phyloP scores from a whole-genome alignment of 2,113 vertebrate genomes.

The Glareola pratincola region DNA sequence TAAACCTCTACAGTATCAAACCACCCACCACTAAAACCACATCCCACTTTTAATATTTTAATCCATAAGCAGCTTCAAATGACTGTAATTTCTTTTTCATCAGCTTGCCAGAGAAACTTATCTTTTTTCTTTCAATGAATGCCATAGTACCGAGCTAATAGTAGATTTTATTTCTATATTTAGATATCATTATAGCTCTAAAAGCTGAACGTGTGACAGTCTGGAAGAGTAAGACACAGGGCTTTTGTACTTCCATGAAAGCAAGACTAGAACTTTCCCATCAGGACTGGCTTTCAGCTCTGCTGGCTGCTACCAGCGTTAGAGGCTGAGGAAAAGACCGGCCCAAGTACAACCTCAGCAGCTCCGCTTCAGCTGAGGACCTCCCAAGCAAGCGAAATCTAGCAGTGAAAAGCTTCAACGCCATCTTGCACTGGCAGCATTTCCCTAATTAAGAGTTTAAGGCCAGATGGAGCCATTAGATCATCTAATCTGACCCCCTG shows the following conservation, averaged over 20 bases:
- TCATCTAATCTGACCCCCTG: conserved; percentile 41
- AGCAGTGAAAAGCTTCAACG: neutral
- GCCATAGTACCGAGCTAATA: neutral
- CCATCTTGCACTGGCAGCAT: neutral
- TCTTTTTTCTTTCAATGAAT: neutral
- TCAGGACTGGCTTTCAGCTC: neutral
- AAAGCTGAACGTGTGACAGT: neutral
- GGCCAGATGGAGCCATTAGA: conserved; percentile 47
- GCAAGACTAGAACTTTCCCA: neutral
- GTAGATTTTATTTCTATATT: conserved; percentile 23
- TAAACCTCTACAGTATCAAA: neutral
- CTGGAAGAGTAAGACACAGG: neutral
- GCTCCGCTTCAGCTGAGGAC: neutral
- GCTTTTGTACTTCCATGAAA: neutral
- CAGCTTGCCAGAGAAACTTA: neutral
- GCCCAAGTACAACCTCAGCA: neutral
- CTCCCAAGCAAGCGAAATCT: neutral
- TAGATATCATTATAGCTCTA: neutral
- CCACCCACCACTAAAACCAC: neutral
- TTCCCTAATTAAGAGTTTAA: conserved; percentile 27
- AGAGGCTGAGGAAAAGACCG: neutral
- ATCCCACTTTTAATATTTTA: neutral
- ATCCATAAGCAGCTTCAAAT: neutral
- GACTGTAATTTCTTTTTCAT: neutral
- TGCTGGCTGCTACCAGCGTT: neutral